Percentiles rank a stretch among this genome's conserved stretches.
phyloP scores from a whole-genome alignment of 2,888 invertebrate species.

The Meloe dianella region DNA sequence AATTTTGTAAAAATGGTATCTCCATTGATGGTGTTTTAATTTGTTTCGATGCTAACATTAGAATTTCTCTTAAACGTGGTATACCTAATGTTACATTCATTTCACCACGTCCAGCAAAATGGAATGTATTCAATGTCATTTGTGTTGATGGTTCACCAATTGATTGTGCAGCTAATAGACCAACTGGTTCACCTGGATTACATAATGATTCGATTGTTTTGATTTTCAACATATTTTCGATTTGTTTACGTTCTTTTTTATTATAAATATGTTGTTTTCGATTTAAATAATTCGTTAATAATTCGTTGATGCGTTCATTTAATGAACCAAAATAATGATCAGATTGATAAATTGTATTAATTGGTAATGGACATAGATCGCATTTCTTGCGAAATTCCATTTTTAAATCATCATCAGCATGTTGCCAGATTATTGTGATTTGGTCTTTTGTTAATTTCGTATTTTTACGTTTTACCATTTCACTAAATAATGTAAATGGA shows the following conservation, averaged over 20 bases:
- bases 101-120: slow-evolving; percentile 99
- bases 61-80: slow-evolving; percentile 92
- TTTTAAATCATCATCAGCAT: slow-evolving; percentile 66
- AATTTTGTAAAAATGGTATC: slow-evolving; percentile 73
- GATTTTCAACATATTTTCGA: slow-evolving; percentile 74
- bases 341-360: slow-evolving; percentile 72
- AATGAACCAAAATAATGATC: slow-evolving; percentile 82
- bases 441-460: slow-evolving; percentile 61
- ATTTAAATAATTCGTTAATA: slow-evolving; percentile 68
- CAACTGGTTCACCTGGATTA: slow-evolving; percentile 95
- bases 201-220: slow-evolving; percentile 81
- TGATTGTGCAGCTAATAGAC: slow-evolving; percentile 94
- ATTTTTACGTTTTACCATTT: slow-evolving; percentile 61
- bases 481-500: slow-evolving; percentile 68
- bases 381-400: slow-evolving; percentile 47
- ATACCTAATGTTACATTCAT: slow-evolving; percentile 99
- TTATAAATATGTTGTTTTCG: slow-evolving; percentile 52
- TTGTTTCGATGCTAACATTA: slow-evolving; percentile 93
- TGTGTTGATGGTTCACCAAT: slow-evolving; percentile 99
- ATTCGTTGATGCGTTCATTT: slow-evolving; percentile 77
- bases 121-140: slow-evolving; percentile 99
- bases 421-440: slow-evolving; percentile 72
- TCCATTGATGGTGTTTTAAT: slow-evolving; percentile 97
- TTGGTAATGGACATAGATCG: slow-evolving; percentile 74
- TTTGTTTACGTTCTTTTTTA: slow-evolving; percentile 45